phyloP scores from a whole-genome alignment of 2,797 vertebrate species.

The Sphenopsis melanotis region DNA sequence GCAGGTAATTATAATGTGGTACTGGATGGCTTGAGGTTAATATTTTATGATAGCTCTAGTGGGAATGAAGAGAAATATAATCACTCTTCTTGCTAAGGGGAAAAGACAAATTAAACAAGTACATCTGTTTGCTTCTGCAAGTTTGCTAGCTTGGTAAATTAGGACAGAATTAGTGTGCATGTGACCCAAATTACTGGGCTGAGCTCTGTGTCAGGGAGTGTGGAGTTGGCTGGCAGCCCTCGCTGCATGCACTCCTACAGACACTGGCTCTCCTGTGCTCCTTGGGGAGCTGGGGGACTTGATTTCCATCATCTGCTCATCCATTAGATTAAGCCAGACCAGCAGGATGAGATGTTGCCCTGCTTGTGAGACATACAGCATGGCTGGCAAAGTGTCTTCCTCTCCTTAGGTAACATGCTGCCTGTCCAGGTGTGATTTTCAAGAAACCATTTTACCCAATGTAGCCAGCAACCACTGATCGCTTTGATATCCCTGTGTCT shows the following conservation, averaged over 20 bases:
- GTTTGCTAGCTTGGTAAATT: neutral
- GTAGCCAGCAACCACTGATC: neutral
- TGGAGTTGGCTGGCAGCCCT: accelerated
- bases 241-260: neutral
- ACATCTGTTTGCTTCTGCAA: neutral
- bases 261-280: neutral
- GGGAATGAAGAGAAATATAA: slow-evolving; percentile 34
- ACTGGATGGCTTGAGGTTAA: slow-evolving; percentile 36
- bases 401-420: accelerated
- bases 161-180: neutral
- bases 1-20: slow-evolving; percentile 57
- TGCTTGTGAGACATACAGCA: neutral
- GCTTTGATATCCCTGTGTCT: neutral
- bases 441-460: neutral
- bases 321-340: neutral
- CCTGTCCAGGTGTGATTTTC: neutral
- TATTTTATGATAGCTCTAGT: slow-evolving; percentile 39
- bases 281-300: accelerated
- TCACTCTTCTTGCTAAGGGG: neutral
- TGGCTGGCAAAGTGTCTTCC: neutral
- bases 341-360: neutral
- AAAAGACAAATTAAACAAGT: neutral
- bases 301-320: neutral
- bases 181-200: neutral
- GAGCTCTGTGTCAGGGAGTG: neutral